Percentiles rank a stretch among this genome's conserved stretches.
phyloP scores from a whole-genome alignment of 2,797 vertebrate species.

The Dendrocincla fuliginosa region DNA sequence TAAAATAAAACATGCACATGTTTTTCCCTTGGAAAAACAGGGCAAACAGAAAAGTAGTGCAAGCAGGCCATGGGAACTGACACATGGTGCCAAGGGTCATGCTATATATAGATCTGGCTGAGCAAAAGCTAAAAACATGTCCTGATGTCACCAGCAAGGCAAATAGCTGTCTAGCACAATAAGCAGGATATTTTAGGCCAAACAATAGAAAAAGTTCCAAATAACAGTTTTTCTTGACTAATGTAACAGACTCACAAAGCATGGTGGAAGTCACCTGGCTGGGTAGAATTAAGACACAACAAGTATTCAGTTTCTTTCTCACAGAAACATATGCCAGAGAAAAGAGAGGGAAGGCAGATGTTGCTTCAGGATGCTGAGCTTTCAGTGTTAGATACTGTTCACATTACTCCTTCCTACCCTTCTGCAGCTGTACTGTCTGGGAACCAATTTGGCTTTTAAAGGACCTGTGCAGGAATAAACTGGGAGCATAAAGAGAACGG shows the following conservation, averaged over 20 bases:
- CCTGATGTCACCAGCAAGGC: background rate
- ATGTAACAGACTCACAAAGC: background rate
- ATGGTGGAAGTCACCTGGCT: background rate
- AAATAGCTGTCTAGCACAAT: background rate
- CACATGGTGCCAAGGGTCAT: background rate
- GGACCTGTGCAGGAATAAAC: background rate
- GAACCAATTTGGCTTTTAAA: background rate
- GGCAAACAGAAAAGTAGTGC: background rate
- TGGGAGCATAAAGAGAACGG: background rate
- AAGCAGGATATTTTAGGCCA: background rate
- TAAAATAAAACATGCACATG: background rate
- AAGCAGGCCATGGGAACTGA: background rate
- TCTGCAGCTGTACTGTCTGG: background rate
- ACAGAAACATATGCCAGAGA: background rate
- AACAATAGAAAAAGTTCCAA: background rate
- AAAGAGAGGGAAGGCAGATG: background rate
- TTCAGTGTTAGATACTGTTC: background rate
- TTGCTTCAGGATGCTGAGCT: background rate
- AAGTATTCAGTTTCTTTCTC: background rate
- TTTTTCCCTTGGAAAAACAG: background rate
- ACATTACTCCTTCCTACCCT: background rate
- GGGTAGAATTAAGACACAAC: background rate
- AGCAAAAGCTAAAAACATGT: background rate
- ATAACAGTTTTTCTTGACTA: background rate
- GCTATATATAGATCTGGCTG: background rate